Conservation (phyloP, 2,113 vertebrate genomes). For the Macroglossus sobrinus region DNA sequence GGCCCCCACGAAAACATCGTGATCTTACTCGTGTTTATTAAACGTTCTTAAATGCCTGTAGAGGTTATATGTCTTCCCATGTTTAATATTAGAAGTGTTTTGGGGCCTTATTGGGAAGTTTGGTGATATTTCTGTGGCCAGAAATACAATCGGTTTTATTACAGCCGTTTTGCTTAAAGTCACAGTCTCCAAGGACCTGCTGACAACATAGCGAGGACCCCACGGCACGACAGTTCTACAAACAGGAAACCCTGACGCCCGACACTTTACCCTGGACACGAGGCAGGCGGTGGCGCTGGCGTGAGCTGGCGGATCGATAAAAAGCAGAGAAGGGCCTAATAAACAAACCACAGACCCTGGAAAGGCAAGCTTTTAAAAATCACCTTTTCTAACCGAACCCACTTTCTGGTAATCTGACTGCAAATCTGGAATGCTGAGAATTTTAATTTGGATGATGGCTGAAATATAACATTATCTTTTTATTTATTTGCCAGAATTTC, state of each 20-base stretch:
- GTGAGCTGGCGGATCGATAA: background rate
- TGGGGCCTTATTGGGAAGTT: background rate
- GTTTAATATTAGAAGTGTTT: background rate
- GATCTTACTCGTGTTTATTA: background rate
- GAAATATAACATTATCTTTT: background rate
- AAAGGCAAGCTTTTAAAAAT: background rate
- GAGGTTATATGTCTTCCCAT: background rate
- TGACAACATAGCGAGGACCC: background rate
- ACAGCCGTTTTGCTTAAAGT: background rate
- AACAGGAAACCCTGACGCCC: background rate
- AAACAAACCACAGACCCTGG: background rate
- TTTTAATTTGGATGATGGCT: background rate
- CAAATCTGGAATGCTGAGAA: background rate
- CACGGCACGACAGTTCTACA: background rate
- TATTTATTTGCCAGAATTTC: background rate
- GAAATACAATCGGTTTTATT: background rate
- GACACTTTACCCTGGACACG: background rate
- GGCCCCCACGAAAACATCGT: background rate
- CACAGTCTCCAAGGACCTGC: background rate
- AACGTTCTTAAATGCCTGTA: background rate
- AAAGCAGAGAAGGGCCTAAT: background rate
- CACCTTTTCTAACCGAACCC: background rate
- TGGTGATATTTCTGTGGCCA: background rate
- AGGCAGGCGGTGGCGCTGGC: background rate
- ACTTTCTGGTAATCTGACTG: background rate